phyloP scores from a whole-genome alignment of 2,888 invertebrate genomes.

The Rhingia rostrata region DNA sequence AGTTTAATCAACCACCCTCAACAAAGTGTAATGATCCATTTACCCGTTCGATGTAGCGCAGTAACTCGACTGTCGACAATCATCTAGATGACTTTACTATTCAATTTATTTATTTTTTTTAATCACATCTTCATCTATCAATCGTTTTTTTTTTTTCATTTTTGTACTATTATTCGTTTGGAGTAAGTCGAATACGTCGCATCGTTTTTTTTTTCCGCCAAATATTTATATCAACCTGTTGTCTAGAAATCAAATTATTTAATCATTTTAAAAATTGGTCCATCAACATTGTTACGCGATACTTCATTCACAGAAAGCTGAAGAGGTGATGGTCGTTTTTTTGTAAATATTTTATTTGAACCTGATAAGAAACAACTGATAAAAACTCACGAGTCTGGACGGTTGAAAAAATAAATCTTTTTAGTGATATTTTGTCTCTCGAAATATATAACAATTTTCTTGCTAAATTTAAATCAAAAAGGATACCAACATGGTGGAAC shows the following conservation, averaged over 20 bases:
- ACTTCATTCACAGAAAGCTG: not conserved
- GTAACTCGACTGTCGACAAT: not conserved
- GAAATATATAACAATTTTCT: not conserved
- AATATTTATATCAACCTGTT: too few relatives aligned
- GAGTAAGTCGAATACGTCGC: not conserved
- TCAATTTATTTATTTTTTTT: slow-evolving; percentile 4
- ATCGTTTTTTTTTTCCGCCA: not conserved
- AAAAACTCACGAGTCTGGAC: slow-evolving; percentile 8
- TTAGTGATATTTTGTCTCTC: not conserved
- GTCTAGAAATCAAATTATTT: too few relatives aligned
- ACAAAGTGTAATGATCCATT: not conserved
- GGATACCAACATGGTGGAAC: not conserved
- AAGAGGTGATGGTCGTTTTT: not conserved
- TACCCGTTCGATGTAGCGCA: not conserved
- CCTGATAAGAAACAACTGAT: slow-evolving; percentile 8
- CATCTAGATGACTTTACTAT: slow-evolving; percentile 11
- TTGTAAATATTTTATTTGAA: not conserved
- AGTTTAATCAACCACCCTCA: slow-evolving; percentile 3
- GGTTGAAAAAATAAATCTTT: not conserved
- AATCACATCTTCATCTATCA: slow-evolving; percentile 11
- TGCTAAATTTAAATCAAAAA: not conserved
- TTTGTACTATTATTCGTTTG: not conserved
- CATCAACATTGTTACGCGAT: not conserved
- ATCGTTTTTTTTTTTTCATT: slow-evolving; percentile 1
- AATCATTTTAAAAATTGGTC: too few relatives aligned